These are phyloP conservation scores for Podarcis raffonei DNA, from an alignment of 2,113 vertebrate species.

Conservation along the genomic window DNA sequence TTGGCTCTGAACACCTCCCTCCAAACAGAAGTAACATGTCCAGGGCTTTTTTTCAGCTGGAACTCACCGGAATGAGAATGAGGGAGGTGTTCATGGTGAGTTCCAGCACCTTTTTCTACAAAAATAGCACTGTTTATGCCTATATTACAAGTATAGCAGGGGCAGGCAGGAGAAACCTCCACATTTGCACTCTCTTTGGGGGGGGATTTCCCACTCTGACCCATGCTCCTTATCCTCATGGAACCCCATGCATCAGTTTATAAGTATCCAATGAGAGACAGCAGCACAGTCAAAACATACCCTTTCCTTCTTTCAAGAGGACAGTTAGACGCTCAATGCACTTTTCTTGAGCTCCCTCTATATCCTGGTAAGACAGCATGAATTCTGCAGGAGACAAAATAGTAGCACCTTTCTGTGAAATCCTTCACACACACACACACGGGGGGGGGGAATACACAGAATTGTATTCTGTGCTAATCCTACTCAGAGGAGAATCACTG, in stretches of 20 bases:
- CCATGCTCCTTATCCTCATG: too few species aligned
- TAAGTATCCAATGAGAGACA: neutral
- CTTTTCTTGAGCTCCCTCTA: constrained; percentile 69
- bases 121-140: too few species aligned
- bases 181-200: neutral
- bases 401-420: neutral
- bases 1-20: neutral
- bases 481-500: neutral
- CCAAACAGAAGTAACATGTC: neutral
- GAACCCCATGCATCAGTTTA: neutral
- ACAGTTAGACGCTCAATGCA: constrained; percentile 65
- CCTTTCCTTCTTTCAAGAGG: constrained; percentile 55
- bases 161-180: neutral
- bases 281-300: constrained; percentile 53
- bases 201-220: neutral
- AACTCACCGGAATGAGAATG: too few species aligned
- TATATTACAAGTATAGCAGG: neutral
- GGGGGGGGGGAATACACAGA: neutral
- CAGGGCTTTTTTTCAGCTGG: too few species aligned
- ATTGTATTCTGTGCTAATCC: neutral
- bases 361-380: constrained; percentile 71
- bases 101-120: too few species aligned
- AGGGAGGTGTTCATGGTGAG: too few species aligned
- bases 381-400: constrained; percentile 61
- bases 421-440: neutral